Base-by-base conservation (phyloP, 1,140 invertebrate species). In the Trissolcus basalis region DNA sequence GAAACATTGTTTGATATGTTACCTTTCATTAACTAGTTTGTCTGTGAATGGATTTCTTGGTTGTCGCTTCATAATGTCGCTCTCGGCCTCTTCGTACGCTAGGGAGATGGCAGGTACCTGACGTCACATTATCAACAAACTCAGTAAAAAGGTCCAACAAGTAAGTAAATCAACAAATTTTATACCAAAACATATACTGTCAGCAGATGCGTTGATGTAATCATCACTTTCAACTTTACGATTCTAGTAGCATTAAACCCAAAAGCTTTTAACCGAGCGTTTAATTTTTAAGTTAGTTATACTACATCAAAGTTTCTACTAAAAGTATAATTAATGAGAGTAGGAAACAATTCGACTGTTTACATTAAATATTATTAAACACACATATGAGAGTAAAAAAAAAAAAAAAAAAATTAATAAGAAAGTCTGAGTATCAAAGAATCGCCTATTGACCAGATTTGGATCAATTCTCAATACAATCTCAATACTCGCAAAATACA, bases 1-100 rank as follows among this genome's bases (percentile, higher is more conserved):
- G 10, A 13, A 61, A 74, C 68, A 63, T 72, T 76, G 73, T 41
- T 55, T 67, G 60, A 82, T 81, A 73, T 86, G 82, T 63, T 91
- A 92, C 91, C 94, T 93, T 90, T 95, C 92, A 84, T 96, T 96
- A 76, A 96, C 95, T 83, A 96, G 91, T 89, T 95, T 95, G 90
- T 96, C 95, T 82, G 90, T 92, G 85, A 91, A 88, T 67, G 95
- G 93, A 88, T 99, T 97, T 94, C 98, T 93, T 90, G 98, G 98
- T 89, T 94, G 94, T 90, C 98, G 93, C 93, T 99, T 99, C 98
- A 99, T 99, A 91, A 99, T 99, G 93, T 99, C 98, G 90, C 95
- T 96, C 92, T 99, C 98, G 84, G 98, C 96, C 91, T 97, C 93
- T 93, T 99, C 98, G 92, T 99, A 99, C 89, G 98, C 98, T 91